Conservation (phyloP, 2,113 vertebrate species). For the Vulpes lagopus region DNA sequence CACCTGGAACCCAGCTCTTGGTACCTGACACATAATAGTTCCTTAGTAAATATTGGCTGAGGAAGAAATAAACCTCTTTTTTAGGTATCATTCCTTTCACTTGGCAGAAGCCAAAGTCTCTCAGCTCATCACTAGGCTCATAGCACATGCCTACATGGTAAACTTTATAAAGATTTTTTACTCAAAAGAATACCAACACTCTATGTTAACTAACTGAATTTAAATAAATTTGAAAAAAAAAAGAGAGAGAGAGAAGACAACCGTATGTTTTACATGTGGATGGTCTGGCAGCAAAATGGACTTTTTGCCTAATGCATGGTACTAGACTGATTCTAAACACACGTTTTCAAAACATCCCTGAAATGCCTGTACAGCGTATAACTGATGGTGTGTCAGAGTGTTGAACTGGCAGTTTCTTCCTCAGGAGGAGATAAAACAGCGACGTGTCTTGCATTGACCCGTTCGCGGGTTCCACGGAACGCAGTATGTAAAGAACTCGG, state of each 20-base stretch:
- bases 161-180: neutral
- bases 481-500: neutral
- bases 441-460: too few relatives aligned
- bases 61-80: neutral
- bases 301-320: neutral
- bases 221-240: neutral
- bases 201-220: neutral
- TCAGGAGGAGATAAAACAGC: neutral
- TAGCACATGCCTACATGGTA: neutral
- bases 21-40: neutral
- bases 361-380: neutral
- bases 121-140: neutral
- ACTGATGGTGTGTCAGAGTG: fast-evolving
- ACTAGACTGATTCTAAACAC: neutral
- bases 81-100: neutral
- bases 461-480: fast-evolving
- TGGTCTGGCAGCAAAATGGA: neutral
- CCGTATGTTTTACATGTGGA: neutral
- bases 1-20: neutral
- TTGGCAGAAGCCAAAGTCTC: neutral
- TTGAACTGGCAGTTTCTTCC: neutral
- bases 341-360: neutral
- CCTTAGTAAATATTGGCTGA: neutral
- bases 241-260: neutral
- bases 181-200: neutral